Conservation (phyloP, 1,140 invertebrate species). For the Drosophila kepulauana region DNA sequence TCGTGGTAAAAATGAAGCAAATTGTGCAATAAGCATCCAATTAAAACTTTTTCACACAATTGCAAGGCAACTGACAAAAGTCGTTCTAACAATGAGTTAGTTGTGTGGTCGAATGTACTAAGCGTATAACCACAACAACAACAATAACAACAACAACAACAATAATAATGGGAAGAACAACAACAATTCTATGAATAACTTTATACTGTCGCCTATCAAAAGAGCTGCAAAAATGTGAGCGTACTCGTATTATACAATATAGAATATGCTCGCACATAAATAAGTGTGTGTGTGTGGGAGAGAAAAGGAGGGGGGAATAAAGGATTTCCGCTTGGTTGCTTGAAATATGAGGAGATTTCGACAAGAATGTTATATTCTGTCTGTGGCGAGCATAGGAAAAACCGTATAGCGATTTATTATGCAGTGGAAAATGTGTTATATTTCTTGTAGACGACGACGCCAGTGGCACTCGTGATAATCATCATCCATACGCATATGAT, state of each 20-base stretch:
- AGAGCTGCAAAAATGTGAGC: conserved; percentile 75
- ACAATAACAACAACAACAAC: conserved; percentile 5
- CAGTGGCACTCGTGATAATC: conserved; percentile 44
- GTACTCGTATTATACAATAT: conserved; percentile 33
- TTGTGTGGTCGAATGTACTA: conserved; percentile 26
- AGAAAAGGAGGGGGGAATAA: conserved; percentile 36
- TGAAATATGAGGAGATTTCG: conserved; percentile 79
- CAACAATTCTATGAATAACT: conserved; percentile 48
- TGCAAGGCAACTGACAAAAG: conserved; percentile 62
- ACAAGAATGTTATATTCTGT: conserved; percentile 53
- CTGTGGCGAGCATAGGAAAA: conserved; percentile 27
- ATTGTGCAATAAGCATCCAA: conserved; percentile 80
- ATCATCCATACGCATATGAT: conserved; percentile 38
- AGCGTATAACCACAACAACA: conserved; percentile 12
- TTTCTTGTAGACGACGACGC: conserved; percentile 30
- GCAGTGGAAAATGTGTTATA: conserved; percentile 65
- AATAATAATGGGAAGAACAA: conserved; percentile 18
- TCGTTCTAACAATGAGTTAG: conserved; percentile 51
- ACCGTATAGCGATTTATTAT: conserved; percentile 62
- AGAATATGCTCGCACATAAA: conserved; percentile 6
- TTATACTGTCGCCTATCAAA: conserved; percentile 76
- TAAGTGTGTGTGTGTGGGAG: conserved; percentile 1
- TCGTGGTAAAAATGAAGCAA: conserved; percentile 47
- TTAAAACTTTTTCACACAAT: conserved; percentile 79
- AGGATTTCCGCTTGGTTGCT: conserved; percentile 80